These are phyloP conservation scores for Felis chaus DNA, from an alignment of 2,113 vertebrate genomes.

Conservation along the genomic window DNA sequence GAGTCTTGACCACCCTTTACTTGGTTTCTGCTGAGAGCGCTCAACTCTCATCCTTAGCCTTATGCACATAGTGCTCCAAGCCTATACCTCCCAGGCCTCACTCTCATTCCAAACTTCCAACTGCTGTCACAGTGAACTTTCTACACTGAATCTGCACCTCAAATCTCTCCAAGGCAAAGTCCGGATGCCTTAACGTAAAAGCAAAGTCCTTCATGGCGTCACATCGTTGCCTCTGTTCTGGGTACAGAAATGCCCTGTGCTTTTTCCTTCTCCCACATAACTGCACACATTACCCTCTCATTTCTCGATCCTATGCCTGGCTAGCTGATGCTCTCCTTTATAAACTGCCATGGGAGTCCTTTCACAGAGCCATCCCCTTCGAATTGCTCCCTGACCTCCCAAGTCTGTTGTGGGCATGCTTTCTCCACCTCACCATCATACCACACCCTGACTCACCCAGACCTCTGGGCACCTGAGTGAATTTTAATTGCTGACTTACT, in stretches of 20 bases:
- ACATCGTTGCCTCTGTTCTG: neutral
- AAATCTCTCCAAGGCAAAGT: neutral
- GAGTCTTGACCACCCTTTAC: neutral
- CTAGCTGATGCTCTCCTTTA: neutral
- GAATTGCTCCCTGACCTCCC: neutral
- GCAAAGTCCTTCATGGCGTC: neutral
- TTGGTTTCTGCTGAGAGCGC: neutral
- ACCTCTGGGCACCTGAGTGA: neutral
- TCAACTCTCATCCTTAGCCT: neutral
- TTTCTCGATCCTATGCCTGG: neutral
- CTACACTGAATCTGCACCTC: neutral
- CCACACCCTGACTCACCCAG: no score
- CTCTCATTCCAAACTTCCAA: neutral
- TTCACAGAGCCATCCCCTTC: neutral
- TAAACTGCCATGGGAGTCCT: accelerated
- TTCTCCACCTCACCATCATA: neutral
- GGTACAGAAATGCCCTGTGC: neutral
- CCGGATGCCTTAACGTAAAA: neutral
- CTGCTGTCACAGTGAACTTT: neutral
- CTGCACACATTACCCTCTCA: accelerated
- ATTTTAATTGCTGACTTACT: neutral
- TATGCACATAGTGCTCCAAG: neutral
- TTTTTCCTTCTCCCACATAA: neutral
- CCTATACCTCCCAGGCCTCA: accelerated
- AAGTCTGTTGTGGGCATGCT: neutral